These are phyloP conservation scores for Paracyprichromis sp. DNA, from an alignment of 2,113 vertebrate species.

Conservation along the genomic window DNA sequence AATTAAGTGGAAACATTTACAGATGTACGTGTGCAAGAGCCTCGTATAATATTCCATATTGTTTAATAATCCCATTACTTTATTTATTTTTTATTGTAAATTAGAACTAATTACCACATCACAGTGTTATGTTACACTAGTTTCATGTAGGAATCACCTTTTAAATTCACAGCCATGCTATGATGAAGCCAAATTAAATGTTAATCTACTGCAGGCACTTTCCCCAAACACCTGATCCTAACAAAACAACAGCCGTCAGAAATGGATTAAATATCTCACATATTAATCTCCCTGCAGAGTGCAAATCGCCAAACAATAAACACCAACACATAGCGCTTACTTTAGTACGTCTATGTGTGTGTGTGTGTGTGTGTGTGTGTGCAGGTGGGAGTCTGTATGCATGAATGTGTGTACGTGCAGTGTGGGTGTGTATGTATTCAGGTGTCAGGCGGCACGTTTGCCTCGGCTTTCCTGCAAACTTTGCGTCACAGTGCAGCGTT, in stretches of 20 bases:
- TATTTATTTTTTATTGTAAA: neutral
- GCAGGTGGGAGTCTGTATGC: neutral
- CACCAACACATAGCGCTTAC: neutral
- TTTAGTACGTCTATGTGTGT: neutral
- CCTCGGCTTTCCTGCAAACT: neutral
- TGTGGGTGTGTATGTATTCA: neutral
- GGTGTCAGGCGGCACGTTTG: neutral
- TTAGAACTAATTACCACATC: neutral
- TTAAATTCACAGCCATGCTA: fast-evolving
- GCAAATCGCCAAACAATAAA: neutral
- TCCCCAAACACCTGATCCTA: neutral
- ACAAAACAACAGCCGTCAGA: neutral
- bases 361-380: neutral
- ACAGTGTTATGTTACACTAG: neutral
- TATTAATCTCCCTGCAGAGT: neutral
- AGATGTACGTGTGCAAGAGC: neutral
- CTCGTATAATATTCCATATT: neutral
- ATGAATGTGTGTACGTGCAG: neutral
- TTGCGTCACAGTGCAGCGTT: neutral
- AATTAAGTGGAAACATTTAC: neutral
- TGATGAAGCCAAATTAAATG: neutral
- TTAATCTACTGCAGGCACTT: neutral
- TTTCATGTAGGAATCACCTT: neutral
- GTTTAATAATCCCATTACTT: neutral
- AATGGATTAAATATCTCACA: neutral